Base-by-base conservation (phyloP, 2,797 vertebrate genomes). In the Emys orbicularis region DNA sequence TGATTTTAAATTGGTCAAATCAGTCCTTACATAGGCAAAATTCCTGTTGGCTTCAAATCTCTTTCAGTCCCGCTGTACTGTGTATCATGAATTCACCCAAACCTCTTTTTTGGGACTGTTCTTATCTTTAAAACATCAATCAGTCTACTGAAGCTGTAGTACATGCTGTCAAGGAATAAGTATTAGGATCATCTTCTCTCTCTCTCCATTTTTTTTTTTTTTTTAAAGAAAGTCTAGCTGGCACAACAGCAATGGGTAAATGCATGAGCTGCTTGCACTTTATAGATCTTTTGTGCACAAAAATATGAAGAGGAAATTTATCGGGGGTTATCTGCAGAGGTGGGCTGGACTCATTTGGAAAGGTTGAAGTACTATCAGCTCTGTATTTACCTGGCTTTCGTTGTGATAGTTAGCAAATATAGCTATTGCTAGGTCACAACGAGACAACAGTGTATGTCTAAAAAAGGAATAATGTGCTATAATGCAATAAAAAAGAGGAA, bases 261-360 rank as follows among this genome's bases (percentile, higher is more conserved):
- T 31, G 12, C 57, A 59, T 13, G 57, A 31, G 57, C 29, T 59
- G 27, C 57, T 59, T 59, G 57, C 57, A 59, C 57, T 59, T 59
- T 13, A 31, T 29, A 96, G 87, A 34, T 94, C 49, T 57, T 83
- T 85, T 34, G 95, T 97, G 77, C 68, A 34, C 15, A 47, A 81
- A 68, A 94, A 79, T 13, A 50, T 84, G 90, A 91, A 59, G 84
- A 86, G 49, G 72, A 29, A 89, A 87, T 27, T 29, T 23, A n/a
- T 81, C 15, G 81, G 52, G 34, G 44, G 68, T 84, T 23, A 84
- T 90, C 44, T 84, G 74, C 27, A 54, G 87, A 50, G 68, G 34
- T 54, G 72, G 29, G 57, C 49, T 61, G 12, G 23, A 88, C 59
- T 34, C 74, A 56, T 68, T 37, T 92, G 34, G 29, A 65, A 82